A percentile compares a stretch with the other conserved stretches of the same genome.
phyloP scores from a whole-genome alignment of 2,113 vertebrate species.

The Numenius arquata region DNA sequence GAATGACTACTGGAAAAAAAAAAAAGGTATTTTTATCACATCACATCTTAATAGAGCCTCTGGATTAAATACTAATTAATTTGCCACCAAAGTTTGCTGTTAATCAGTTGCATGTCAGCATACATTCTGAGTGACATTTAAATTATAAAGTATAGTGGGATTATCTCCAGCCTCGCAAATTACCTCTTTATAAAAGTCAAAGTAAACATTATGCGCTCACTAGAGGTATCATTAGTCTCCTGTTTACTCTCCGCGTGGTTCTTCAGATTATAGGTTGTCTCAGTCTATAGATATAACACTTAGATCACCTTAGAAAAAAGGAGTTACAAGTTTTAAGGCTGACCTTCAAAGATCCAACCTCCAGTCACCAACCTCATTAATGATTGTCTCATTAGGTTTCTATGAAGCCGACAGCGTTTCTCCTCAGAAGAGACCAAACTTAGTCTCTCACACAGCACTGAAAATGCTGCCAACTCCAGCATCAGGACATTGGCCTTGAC shows the following conservation, averaged over 20 bases:
- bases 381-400: neutral
- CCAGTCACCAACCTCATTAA: neutral
- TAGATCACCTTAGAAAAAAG: neutral
- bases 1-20: constrained; percentile 5
- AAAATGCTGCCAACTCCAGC: neutral
- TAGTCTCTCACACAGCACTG: neutral
- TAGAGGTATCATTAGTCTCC: constrained; percentile 31
- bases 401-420: neutral
- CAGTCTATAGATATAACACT: neutral
- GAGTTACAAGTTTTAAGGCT: neutral
- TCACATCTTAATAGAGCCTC: constrained; percentile 51
- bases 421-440: neutral
- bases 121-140: constrained; percentile 69
- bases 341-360: neutral
- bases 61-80: constrained; percentile 76
- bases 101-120: constrained; percentile 69
- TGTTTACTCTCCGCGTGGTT: constrained; percentile 12
- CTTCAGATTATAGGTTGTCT: constrained; percentile 36
- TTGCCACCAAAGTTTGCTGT: constrained; percentile 64
- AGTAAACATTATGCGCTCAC: constrained; percentile 44
- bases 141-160: constrained; percentile 68
- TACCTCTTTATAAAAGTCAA: constrained; percentile 69
- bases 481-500: neutral
- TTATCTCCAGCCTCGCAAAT: constrained; percentile 72
- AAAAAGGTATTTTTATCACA: constrained; percentile 51